Evolutionary conservation across 2,888 invertebrate genomes (phyloP).

Genomic region (Drosophila sordidula): DNA sequence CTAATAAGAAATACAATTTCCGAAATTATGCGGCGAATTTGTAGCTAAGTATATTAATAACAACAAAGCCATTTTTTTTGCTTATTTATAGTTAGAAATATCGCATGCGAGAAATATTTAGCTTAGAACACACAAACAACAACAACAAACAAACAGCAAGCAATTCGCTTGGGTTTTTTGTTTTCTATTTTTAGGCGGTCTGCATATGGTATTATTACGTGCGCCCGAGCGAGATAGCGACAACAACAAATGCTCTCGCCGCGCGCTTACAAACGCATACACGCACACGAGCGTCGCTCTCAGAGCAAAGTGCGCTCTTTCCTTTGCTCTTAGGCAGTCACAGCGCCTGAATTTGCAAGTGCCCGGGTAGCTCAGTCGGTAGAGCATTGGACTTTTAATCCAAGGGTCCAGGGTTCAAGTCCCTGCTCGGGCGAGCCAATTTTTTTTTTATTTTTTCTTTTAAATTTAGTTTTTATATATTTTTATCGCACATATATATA

Average conservation of each 20-base stretch:
- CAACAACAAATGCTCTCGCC: constrained; percentile 32
- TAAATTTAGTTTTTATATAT: neutral
- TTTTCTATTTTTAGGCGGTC: constrained; percentile 33
- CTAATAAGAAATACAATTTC: constrained; percentile 21
- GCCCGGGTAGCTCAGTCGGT: constrained; percentile 85
- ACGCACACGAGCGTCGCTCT: neutral
- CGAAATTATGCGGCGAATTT: constrained; percentile 11
- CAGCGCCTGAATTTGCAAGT: constrained; percentile 32
- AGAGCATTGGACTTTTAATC: constrained; percentile 86
- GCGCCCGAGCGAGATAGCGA: constrained; percentile 40
- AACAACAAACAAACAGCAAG: constrained; percentile 9
- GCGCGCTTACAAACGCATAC: constrained; percentile 6
- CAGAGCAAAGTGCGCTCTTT: constrained; percentile 40
- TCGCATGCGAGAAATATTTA: constrained; percentile 18
- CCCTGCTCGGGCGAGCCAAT: constrained; percentile 84
- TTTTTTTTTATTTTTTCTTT: constrained; percentile 26
- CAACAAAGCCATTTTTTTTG: neutral
- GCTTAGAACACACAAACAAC: constrained; percentile 25
- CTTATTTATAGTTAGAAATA: constrained; percentile 9
- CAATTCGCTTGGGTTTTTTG: constrained; percentile 3
- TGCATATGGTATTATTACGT: constrained; percentile 16
- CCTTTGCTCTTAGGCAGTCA: constrained; percentile 34
- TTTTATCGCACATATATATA: constrained; percentile 12
- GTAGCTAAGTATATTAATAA: too few species aligned
- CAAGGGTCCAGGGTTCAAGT: constrained; percentile 86